Percentiles rank a stretch among this genome's conserved stretches.
phyloP scores from a whole-genome alignment of 1,140 invertebrate species.

The Holotrichia oblita region DNA sequence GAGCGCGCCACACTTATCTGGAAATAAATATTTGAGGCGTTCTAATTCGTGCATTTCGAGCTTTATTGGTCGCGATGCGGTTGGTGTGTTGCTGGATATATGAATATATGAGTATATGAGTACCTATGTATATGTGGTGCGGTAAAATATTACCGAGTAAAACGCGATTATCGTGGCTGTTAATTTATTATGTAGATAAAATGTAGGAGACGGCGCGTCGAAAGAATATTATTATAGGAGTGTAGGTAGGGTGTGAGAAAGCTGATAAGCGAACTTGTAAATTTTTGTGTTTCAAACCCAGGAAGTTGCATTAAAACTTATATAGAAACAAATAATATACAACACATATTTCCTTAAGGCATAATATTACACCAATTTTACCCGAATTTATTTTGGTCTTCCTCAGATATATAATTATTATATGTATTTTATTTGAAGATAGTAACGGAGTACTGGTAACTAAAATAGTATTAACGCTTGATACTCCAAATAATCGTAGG shows the following conservation, averaged over 20 bases:
- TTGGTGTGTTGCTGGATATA: background rate
- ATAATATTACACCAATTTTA: too few relatives aligned
- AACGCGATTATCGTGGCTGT: slow-evolving; percentile 6
- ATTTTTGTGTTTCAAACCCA: background rate
- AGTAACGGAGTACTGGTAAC: too few relatives aligned
- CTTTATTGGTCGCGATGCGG: slow-evolving; percentile 5
- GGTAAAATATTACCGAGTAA: slow-evolving; percentile 13
- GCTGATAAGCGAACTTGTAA: background rate
- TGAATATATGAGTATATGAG: background rate
- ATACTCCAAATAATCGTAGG: too few relatives aligned
- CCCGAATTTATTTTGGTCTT: too few relatives aligned
- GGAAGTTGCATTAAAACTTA: slow-evolving; percentile 6
- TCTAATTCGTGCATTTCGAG: slow-evolving; percentile 5
- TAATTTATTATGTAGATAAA: slow-evolving; percentile 14
- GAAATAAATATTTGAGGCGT: slow-evolving; percentile 8
- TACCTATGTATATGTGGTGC: background rate
- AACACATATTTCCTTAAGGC: too few relatives aligned
- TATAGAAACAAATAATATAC: too few relatives aligned
- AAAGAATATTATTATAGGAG: background rate
- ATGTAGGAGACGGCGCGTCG: background rate
- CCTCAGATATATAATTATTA: too few relatives aligned
- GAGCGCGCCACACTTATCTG: background rate
- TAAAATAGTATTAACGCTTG: too few relatives aligned
- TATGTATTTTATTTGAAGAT: too few relatives aligned
- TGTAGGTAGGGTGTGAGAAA: background rate